These are phyloP conservation scores for Hetaerina americana DNA, from an alignment of 1,140 invertebrate species.

Conservation along the genomic window DNA sequence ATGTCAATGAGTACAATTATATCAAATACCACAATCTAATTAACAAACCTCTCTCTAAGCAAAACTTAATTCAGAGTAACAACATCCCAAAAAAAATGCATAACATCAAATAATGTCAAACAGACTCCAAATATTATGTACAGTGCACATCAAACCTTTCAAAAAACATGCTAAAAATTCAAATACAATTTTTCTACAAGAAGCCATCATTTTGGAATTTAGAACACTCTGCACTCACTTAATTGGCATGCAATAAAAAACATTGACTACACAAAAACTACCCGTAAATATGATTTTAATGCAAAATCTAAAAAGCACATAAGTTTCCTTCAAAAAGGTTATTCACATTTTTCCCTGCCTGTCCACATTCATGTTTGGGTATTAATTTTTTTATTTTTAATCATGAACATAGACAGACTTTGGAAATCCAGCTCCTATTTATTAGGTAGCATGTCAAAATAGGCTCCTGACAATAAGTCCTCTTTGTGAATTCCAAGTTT, in stretches of 20 bases:
- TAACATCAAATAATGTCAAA: too few relatives aligned
- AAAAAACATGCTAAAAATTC: too few relatives aligned
- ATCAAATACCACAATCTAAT: too few relatives aligned
- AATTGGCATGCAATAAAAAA: neutral
- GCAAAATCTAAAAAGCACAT: neutral
- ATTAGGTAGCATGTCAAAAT: slow-evolving; percentile 52
- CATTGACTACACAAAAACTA: neutral
- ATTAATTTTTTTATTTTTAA: neutral
- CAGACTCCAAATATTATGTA: too few relatives aligned
- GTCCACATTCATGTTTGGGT: neutral
- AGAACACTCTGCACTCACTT: too few relatives aligned
- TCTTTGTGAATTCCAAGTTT: slow-evolving; percentile 49
- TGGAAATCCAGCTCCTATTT: slow-evolving; percentile 11
- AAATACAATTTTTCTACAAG: too few relatives aligned
- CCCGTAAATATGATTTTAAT: neutral
- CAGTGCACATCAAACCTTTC: too few relatives aligned
- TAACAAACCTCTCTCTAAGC: too few relatives aligned
- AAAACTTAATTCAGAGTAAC: too few relatives aligned
- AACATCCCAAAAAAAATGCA: too few relatives aligned
- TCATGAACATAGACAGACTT: neutral
- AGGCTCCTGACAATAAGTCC: slow-evolving; percentile 61
- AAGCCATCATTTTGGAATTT: too few relatives aligned
- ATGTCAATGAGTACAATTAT: too few relatives aligned
- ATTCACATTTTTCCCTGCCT: neutral
- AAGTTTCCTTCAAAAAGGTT: neutral